These are phyloP conservation scores for Eupithecia inturbata DNA, from an alignment of 2,888 invertebrate species.

Conservation along the genomic window DNA sequence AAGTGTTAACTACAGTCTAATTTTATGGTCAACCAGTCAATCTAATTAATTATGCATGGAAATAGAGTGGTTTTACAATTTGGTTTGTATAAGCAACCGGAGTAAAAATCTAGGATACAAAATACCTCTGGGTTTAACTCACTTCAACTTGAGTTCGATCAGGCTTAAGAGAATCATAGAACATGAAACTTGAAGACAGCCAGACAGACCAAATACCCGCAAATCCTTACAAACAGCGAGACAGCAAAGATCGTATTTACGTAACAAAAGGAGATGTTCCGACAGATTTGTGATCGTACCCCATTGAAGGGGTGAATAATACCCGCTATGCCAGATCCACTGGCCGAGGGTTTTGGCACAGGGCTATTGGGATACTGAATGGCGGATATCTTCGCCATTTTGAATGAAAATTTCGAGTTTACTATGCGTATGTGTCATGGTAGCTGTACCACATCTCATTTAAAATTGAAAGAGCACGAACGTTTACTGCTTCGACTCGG, in stretches of 20 bases:
- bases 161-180: not conserved
- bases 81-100: too few relatives aligned
- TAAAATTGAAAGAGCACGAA: not conserved
- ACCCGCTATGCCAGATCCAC: conserved; percentile 41
- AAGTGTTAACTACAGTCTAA: too few relatives aligned
- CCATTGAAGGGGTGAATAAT: conserved; percentile 75
- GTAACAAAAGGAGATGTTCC: conserved; percentile 44
- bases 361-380: not conserved
- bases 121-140: too few relatives aligned
- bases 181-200: not conserved
- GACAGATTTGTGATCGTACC: conserved; percentile 54
- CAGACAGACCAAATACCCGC: conserved; percentile 6
- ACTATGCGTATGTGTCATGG: not conserved
- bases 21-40: too few relatives aligned
- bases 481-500: too few relatives aligned
- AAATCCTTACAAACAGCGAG: conserved; percentile 27
- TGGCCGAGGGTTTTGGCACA: conserved; percentile 1
- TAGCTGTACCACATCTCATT: not conserved
- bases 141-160: too few relatives aligned
- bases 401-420: not conserved
- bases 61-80: too few relatives aligned
- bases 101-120: too few relatives aligned
- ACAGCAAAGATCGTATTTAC: conserved; percentile 34
- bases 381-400: not conserved
- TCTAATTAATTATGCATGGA: too few relatives aligned